phyloP scores from a whole-genome alignment of 2,113 vertebrate genomes.

The Empidonax alnorum region DNA sequence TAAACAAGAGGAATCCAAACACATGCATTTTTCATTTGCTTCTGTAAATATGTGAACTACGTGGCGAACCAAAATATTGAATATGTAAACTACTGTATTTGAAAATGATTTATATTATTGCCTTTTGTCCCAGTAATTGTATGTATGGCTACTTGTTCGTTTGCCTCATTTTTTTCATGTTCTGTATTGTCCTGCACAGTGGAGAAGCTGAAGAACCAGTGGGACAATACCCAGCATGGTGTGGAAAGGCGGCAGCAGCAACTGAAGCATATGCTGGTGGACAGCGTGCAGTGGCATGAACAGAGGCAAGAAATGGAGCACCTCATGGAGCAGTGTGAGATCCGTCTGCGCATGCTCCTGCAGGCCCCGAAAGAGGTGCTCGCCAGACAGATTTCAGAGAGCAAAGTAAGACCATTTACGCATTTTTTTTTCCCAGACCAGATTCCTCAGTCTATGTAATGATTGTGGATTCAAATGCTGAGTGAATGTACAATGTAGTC shows the following conservation, averaged over 20 bases:
- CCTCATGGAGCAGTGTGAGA: slow-evolving; percentile 85
- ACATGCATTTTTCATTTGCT: neutral
- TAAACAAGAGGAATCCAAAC: neutral
- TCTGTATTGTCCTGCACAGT: slow-evolving; percentile 68
- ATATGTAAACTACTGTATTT: neutral
- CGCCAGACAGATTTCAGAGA: slow-evolving; percentile 86
- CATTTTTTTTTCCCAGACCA: too few relatives aligned
- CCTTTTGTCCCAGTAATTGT: neutral
- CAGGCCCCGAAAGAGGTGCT: slow-evolving; percentile 83
- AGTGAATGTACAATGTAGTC: neutral
- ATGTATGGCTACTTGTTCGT: neutral
- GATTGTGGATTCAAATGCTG: neutral
- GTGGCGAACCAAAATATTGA: neutral
- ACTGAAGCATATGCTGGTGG: slow-evolving; percentile 87
- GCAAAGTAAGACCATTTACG: slow-evolving; percentile 78
- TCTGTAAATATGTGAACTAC: neutral
- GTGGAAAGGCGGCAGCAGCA: slow-evolving; percentile 88
- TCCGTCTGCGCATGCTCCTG: slow-evolving; percentile 79
- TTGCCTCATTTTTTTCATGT: neutral
- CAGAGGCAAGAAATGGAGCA: slow-evolving; percentile 84
- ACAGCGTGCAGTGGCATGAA: slow-evolving; percentile 91
- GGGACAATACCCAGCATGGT: slow-evolving; percentile 90
- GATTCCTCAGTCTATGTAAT: neutral
- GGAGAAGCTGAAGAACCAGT: slow-evolving; percentile 91
- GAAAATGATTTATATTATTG: neutral